Base-by-base conservation (phyloP, 1,140 invertebrate genomes). In the Hyposmocoma kahamanoa region DNA sequence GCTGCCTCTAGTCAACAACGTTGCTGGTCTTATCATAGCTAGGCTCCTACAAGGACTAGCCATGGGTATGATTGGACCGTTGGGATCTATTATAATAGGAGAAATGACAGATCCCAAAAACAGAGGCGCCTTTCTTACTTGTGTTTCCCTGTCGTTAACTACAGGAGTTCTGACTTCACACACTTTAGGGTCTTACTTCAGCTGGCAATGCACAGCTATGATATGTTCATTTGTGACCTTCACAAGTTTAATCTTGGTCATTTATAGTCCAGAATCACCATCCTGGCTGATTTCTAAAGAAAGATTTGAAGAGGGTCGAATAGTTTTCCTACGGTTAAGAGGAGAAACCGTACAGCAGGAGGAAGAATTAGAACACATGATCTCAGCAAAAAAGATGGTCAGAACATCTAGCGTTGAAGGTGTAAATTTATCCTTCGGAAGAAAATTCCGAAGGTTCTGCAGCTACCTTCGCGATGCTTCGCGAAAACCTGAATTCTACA, bases 61-160 rank as follows among this genome's bases (percentile, higher is more conserved):
- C 10, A 84, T 85, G 80, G 82, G 82, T 0, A 75, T 82, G 72
- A 59, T 81, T 0, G 82, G 77, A 11, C 77, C 82, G 4, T 45
- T 85, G 0, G 76, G 80, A 0, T 83, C 82, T 8, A 80, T 85
- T 20, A 80, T 84, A 19, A 82, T 85, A 2, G 80, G 73, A 13
- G 82, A 85, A 76, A 82, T 78, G 72, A 84, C 80, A n/a, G 69
- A 80, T 38, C 82, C 82, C 1, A 76, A 54, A 19, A 81, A 80
- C 26, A 55, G 82, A 21, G 80, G 80, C 20, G 67, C 68, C 1
- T 84, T 82, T 47, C 50, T 85, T 1, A 82, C 82, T 3, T 60
- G 70, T n/a, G 73, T 85, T 1, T 83, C 80, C 1, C 36, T 84
- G 10, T 79, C 80, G 1, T 41, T 84, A 8, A 79, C 80, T 0